Conservation (phyloP, 2,113 vertebrate genomes). For the Megalops atlanticus region DNA sequence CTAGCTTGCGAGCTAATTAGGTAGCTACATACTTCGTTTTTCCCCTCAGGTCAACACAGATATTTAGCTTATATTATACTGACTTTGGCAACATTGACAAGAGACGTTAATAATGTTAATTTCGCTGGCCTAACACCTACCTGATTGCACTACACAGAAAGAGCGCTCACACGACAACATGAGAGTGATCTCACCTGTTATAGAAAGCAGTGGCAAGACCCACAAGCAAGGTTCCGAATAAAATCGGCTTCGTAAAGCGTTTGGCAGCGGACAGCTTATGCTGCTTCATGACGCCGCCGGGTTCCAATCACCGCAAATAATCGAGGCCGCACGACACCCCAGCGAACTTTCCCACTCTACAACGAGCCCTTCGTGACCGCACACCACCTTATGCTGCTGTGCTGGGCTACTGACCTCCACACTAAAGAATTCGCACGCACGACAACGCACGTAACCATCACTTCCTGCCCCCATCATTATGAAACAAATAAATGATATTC, state of each 20-base stretch:
- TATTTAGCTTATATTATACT: too few relatives aligned
- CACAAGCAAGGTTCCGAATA: slow-evolving; percentile 63
- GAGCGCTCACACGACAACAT: too few relatives aligned
- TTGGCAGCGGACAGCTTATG: slow-evolving; percentile 56
- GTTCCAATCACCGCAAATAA: neutral
- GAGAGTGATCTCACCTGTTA: slow-evolving; percentile 55
- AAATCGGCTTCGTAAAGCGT: slow-evolving; percentile 63
- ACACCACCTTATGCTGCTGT: too few relatives aligned
- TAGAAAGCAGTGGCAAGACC: slow-evolving; percentile 63
- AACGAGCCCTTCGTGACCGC: neutral
- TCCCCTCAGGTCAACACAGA: too few relatives aligned
- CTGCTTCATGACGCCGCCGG: slow-evolving; percentile 51
- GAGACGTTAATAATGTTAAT: too few relatives aligned
- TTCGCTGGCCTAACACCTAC: too few relatives aligned
- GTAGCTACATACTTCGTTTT: too few relatives aligned
- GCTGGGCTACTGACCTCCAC: neutral
- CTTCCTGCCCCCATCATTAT: neutral
- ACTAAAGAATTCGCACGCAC: neutral
- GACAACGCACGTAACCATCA: neutral
- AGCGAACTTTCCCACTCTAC: neutral
- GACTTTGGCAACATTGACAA: too few relatives aligned
- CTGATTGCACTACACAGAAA: too few relatives aligned
- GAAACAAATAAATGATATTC: neutral
- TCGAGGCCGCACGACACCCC: neutral
- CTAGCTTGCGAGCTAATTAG: too few relatives aligned